A percentile compares a stretch with the other conserved stretches of the same genome.
These are phyloP conservation scores for Agrilus biguttatus DNA, from an alignment of 2,888 invertebrate species.

Conservation along the genomic window DNA sequence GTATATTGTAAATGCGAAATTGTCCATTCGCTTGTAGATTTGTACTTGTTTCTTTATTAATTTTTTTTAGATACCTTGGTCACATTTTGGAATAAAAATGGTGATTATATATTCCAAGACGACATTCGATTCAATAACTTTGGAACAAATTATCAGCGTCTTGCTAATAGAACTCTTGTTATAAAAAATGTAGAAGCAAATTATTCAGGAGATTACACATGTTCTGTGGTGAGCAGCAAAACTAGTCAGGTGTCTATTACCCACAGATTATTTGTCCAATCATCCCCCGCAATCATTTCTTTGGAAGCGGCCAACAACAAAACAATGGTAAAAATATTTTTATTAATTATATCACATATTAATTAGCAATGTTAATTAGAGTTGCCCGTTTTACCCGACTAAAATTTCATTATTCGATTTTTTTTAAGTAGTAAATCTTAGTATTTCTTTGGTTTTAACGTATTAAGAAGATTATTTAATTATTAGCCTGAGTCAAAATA, in stretches of 20 bases:
- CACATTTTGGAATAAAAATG: constrained; percentile 14
- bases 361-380: too few relatives aligned
- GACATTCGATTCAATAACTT: constrained; percentile 5
- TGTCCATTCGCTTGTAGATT: not conserved
- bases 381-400: too few relatives aligned
- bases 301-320: constrained; percentile 6
- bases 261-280: constrained; percentile 6
- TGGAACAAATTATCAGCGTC: constrained; percentile 4
- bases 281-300: constrained; percentile 9
- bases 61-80: constrained; percentile 12
- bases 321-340: constrained; percentile 4
- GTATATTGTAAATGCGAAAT: too few relatives aligned
- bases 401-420: too few relatives aligned
- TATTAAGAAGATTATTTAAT: too few relatives aligned
- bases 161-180: constrained; percentile 4
- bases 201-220: constrained; percentile 8
- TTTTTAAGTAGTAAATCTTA: too few relatives aligned
- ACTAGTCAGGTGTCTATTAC: constrained; percentile 2
- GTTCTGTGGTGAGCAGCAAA: constrained; percentile 2
- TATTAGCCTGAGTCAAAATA: too few relatives aligned
- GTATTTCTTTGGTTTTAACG: too few relatives aligned
- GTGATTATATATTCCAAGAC: constrained; percentile 14
- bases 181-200: constrained; percentile 7
- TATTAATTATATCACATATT: too few relatives aligned
- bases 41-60: not conserved